Evolutionary conservation across 2,797 vertebrate species (phyloP).

Genomic region (Champsocephalus gunnari): DNA sequence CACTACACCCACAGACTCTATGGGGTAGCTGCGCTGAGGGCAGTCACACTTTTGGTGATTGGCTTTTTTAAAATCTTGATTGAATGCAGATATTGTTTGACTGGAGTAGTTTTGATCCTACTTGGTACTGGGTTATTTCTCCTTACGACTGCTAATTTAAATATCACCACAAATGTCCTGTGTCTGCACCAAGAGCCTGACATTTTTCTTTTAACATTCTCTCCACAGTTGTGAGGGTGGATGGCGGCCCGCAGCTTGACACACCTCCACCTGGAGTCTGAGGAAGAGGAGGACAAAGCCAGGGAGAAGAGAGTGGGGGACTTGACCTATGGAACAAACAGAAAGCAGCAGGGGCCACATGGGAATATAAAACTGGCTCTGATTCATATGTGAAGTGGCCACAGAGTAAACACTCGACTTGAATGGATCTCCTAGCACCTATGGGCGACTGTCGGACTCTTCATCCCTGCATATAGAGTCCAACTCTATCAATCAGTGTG

Average conservation of each 20-base stretch:
- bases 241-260: conserved; percentile 83
- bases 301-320: conserved; percentile 41
- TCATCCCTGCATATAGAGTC: conserved; percentile 56
- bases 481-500: conserved; percentile 48
- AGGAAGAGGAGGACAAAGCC: conserved; percentile 81
- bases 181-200: conserved; percentile 25
- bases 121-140: too few species aligned
- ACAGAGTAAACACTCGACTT: conserved; percentile 45
- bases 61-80: too few species aligned
- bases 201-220: conserved; percentile 38
- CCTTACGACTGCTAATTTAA: conserved; percentile 11
- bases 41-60: too few species aligned
- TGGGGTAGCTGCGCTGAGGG: too few species aligned
- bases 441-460: conserved; percentile 55
- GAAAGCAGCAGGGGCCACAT: conserved; percentile 37
- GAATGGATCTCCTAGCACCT: conserved; percentile 43
- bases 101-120: too few species aligned
- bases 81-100: too few species aligned
- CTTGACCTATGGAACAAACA: conserved; percentile 52
- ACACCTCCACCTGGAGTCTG: conserved; percentile 85
- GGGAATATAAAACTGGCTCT: conserved; percentile 55
- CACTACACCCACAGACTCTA: too few species aligned
- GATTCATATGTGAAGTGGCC: conserved; percentile 47
- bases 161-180: conserved; percentile 18
- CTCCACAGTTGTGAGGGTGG: conserved; percentile 88